Base-by-base conservation (phyloP, 1,140 invertebrate species). In the Portunus trituberculatus region DNA sequence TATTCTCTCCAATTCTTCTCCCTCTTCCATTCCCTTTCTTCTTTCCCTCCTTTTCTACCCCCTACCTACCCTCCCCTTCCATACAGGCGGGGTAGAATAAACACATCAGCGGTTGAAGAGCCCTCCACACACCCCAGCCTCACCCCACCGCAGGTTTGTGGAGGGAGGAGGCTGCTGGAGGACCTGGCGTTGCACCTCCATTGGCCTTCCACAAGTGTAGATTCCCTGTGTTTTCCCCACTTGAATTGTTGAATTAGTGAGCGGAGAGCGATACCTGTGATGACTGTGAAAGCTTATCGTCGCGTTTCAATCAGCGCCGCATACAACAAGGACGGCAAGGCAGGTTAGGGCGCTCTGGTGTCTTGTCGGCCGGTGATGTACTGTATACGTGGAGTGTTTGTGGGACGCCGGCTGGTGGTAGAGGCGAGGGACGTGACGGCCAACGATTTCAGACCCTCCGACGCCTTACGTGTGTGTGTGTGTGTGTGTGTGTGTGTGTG, bases 51-150 rank as follows among this genome's bases (percentile, higher is more conserved):
- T 25, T 28, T 25, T 46, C 88, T 4, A n/a, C 0, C 3, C n/a
- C 45, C 88, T 90, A 32, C 88, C 31, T 31, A 31, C n/a, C 88
- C 16, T 25, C 14, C 87, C 25, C n/a, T 32, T 89, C 87, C 87
- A 89, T 89, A 89, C 31, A 89, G 32, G n/a, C 46, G 46, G n/a
- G n/a, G 87, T 48, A 45, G 87, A 89, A 89, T 89, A 89, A 89
- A 89, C 87, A 89, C 87, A 89, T 89, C 87, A 89, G 89, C 31
- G 28, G 0, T 14, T 91, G 89, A 91, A 91, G 89, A 25, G 67
- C 20, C 67, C 67, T 76, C 67, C 16, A 76, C 67, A n/a, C 67
- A n/a, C 67, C 67, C 67, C 67, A 76, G 67, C 67, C 67, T 76
- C 67, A n/a, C 67, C 67, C 67, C 20, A 12, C 4, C 67, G 12